phyloP scores from a whole-genome alignment of 2,113 vertebrate species.

The Lagenorhynchus albirostris region DNA sequence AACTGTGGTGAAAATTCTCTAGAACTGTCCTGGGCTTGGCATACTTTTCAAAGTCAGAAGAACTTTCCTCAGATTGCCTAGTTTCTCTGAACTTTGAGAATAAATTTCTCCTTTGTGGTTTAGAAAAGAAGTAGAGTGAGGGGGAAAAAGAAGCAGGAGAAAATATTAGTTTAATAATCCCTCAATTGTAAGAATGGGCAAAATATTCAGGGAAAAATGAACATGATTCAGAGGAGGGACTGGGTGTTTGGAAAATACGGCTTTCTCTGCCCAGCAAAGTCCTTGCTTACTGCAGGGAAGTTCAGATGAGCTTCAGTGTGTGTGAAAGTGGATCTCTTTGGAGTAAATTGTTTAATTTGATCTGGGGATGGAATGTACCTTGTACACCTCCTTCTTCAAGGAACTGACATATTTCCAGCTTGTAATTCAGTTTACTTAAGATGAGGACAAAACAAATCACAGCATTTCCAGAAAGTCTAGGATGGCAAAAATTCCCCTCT shows the following conservation, averaged over 20 bases:
- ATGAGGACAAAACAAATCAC: constrained; percentile 48
- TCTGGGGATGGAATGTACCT: constrained; percentile 68
- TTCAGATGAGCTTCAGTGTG: background rate
- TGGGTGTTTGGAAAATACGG: background rate
- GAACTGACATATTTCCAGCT: constrained; percentile 60
- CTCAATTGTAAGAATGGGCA: background rate
- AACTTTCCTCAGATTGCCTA: background rate
- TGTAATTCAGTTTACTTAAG: constrained; percentile 52
- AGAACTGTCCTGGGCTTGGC: background rate
- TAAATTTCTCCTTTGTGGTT: background rate
- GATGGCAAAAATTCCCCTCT: background rate
- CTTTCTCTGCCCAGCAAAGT: background rate
- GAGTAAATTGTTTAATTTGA: constrained; percentile 71
- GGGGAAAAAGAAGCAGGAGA: background rate
- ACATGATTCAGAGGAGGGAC: background rate
- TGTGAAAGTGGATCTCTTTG: constrained; percentile 30
- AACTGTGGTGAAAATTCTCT: background rate
- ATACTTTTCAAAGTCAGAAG: background rate
- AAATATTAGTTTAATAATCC: background rate
- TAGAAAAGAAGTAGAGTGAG: background rate
- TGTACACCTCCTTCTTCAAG: constrained; percentile 52
- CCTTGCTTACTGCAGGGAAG: background rate
- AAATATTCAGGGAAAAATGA: background rate
- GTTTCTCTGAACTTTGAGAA: background rate
- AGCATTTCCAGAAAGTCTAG: constrained; percentile 46